Evolutionary conservation across 1,140 invertebrate genomes (phyloP), one percentile per base, ranked within the genome.

Genomic region (Aphaenogaster floridana): DNA sequence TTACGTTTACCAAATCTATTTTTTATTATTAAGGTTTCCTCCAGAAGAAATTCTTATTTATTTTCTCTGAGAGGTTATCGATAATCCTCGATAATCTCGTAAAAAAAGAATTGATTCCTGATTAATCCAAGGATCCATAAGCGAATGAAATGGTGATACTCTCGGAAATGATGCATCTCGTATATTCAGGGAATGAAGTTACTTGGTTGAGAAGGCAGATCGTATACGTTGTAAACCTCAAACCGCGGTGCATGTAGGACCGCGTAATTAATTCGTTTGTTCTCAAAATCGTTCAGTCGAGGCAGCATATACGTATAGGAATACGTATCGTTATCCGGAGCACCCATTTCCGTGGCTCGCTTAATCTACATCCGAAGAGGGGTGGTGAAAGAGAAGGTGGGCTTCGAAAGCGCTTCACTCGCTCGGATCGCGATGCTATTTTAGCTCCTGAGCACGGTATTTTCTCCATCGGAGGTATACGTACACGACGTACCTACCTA

Each of bases 231-330:
- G 52, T 48, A 74, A n/a, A 83, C 21, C 80, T 50, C 39, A 84
- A 74, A 36, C 42, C 42, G 13, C 80, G 68, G 11, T 17, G n/a
- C 52, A 50, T 78, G 72, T 64, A 86, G 71, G 72, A 42, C 48
- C 59, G n/a, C 61, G 54, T 74, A 87, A 90, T 86, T 90, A 89
- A 90, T 89, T 76, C 59, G 69, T 57, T 72, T 88, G 89, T 89
- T 87, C 21, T 50, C 57, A 86, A 86, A 89, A 88, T 85, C 68
- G 61, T 86, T 89, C 54, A 63, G 39, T 48, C 57, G 13, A 34
- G 15, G 7, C 50, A 34, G 54, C 50, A 13, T 6, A 63, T 13
- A 77, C 48, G 52, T 42, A 52, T 28, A 63, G 42, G 63, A 68
- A 45, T 48, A 69, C 50, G 39, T 45, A 11, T 57, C 59, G 85